Evolutionary conservation across 1,140 invertebrate species (phyloP), one percentile per base, ranked within the genome.

Genomic region (Aethina tumida): DNA sequence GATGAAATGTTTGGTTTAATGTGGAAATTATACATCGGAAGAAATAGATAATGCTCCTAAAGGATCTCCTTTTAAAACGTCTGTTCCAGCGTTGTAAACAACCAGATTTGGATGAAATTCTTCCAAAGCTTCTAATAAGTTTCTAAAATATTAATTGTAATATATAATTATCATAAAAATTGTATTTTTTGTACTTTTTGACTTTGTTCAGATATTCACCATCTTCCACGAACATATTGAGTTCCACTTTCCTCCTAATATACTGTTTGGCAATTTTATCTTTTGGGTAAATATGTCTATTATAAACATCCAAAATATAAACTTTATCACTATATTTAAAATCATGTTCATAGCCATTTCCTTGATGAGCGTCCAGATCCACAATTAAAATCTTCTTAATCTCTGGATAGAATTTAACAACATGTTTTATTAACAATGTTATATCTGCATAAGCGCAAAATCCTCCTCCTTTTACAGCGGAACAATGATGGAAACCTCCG

Each of bases 401-500:
- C 45, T 47, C 15, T 26, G 42, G 21, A 36, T 28, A n/a, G 34
- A 31, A 41, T 8, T 15, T 31, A 19, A 29, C 22, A 34, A 20
- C 8, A 16, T 20, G 79, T 31, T 73, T 66, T 8, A 91, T 70
- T 0, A 85, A 62, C 22, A 91, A 58, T 1, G 84, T 85, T 20
- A 93, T 89, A 59, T 91, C 88, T 5, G 87, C 87, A 63, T 91
- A 92, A 1, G 81, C 73, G 67, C 87, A 92, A 63, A 93, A 93
- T 2, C 88, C 88, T 4, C 82, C 85, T 2, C 86, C 86, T 41
- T 66, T 65, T 20, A 74, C 62, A 3, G 70, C 65, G 39, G 74
- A 78, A 58, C 84, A 88, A 57, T 91, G 87, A 62, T 87, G 83
- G 58, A 87, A 87, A 2, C 88, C 88, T 20, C 88, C 88, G 3